Conservation (phyloP, 2,113 vertebrate genomes). For the Heterocephalus glaber region DNA sequence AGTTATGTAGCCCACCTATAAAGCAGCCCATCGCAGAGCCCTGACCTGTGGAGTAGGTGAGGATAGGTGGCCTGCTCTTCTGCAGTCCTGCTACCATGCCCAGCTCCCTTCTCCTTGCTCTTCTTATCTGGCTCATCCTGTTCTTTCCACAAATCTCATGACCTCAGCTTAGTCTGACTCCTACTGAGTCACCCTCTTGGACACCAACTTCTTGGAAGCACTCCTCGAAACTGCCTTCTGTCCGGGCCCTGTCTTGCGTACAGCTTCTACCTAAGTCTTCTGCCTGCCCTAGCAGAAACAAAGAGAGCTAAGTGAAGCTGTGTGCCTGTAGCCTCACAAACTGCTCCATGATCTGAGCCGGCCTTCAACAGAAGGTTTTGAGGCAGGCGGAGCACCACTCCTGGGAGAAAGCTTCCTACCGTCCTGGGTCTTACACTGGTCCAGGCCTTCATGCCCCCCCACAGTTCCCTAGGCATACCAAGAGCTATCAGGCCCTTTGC, state of each 20-base stretch:
- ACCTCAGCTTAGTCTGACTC: neutral
- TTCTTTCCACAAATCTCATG: neutral
- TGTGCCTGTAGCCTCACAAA: too few species aligned
- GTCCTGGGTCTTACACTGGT: neutral
- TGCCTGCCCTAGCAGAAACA: neutral
- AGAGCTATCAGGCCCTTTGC: rapidly evolving
- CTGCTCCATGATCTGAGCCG: neutral
- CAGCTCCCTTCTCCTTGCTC: neutral
- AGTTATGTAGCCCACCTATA: neutral
- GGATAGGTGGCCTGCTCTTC: neutral
- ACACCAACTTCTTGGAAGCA: neutral
- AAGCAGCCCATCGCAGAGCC: neutral
- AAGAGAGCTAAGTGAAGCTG: neutral
- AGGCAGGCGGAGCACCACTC: neutral
- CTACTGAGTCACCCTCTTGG: neutral
- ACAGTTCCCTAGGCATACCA: too few species aligned
- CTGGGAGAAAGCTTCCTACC: neutral
- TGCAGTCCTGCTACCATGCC: neutral
- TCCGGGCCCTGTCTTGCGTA: neutral
- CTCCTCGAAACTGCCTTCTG: neutral
- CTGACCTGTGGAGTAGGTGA: neutral
- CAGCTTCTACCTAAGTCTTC: neutral
- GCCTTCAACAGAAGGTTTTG: neutral
- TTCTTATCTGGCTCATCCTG: neutral
- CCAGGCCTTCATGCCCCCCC: too few species aligned